phyloP scores from a whole-genome alignment of 2,113 vertebrate genomes.

The Nothocercus julius region DNA sequence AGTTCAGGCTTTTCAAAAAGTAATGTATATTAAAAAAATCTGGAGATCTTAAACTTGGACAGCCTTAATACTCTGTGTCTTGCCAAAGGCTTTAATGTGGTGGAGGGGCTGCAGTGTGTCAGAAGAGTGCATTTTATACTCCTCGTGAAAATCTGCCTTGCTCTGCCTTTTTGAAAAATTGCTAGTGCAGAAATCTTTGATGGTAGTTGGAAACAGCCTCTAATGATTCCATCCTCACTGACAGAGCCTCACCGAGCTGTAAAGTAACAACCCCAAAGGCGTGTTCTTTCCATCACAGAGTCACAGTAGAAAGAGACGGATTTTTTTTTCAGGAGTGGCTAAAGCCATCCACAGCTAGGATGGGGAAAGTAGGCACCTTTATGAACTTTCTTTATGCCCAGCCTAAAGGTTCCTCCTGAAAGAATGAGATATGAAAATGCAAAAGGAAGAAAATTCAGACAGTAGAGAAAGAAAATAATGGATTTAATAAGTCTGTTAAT shows the following conservation, averaged over 20 bases:
- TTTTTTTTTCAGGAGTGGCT: background rate
- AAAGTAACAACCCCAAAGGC: background rate
- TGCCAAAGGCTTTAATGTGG: background rate
- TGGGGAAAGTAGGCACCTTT: background rate
- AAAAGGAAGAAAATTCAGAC: background rate
- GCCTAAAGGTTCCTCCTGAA: background rate
- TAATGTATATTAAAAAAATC: background rate
- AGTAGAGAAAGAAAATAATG: background rate
- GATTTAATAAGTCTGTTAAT: rapidly evolving
- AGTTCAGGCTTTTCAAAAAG: background rate
- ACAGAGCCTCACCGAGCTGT: background rate
- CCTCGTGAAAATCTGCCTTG: background rate
- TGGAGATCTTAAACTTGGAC: background rate
- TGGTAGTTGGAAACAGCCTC: background rate
- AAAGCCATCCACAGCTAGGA: background rate
- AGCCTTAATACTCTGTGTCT: background rate
- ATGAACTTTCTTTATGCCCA: background rate
- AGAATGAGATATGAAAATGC: background rate
- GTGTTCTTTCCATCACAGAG: background rate
- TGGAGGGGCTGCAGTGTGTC: background rate
- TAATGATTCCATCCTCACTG: background rate
- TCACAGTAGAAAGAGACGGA: background rate
- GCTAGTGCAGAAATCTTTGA: background rate
- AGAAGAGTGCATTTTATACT: background rate
- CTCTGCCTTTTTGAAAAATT: background rate